Evolutionary conservation across 2,888 invertebrate genomes (phyloP).

Genomic region (Drosophila kambysellisi): DNA sequence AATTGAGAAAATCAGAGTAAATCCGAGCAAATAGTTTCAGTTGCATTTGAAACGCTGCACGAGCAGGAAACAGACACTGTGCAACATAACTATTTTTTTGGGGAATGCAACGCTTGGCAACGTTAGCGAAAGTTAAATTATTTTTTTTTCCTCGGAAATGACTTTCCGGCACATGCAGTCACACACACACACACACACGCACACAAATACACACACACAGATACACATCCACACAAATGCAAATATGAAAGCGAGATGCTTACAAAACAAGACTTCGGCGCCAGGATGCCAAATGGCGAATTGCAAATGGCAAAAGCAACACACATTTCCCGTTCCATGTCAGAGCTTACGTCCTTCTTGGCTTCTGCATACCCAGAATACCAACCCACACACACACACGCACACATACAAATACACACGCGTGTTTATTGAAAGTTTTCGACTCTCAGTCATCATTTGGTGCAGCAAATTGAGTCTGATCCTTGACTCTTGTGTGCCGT

Average conservation of each 20-base stretch:
- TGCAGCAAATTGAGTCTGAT: slow-evolving; percentile 14
- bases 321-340: slow-evolving; percentile 31
- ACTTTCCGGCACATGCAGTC: slow-evolving; percentile 28
- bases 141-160: slow-evolving; percentile 57
- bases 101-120: slow-evolving; percentile 33
- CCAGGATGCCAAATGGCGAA: slow-evolving; percentile 24
- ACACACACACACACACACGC: background rate
- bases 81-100: background rate
- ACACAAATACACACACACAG: background rate
- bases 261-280: slow-evolving; percentile 30
- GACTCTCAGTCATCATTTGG: slow-evolving; percentile 8
- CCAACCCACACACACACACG: slow-evolving; percentile 1
- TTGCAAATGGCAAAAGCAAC: background rate
- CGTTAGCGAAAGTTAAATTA: slow-evolving; percentile 33
- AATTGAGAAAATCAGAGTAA: slow-evolving; percentile 7
- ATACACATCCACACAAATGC: background rate
- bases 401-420: background rate
- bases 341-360: slow-evolving; percentile 33
- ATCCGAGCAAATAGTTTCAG: slow-evolving; percentile 25
- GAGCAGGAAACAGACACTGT: background rate
- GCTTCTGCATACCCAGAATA: background rate
- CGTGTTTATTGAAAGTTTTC: slow-evolving; percentile 51
- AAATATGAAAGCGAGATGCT: slow-evolving; percentile 1
- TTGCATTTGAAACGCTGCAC: slow-evolving; percentile 18
- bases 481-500: slow-evolving; percentile 10